Base-by-base conservation (phyloP, 2,797 vertebrate species). In the Vireo griseus region DNA sequence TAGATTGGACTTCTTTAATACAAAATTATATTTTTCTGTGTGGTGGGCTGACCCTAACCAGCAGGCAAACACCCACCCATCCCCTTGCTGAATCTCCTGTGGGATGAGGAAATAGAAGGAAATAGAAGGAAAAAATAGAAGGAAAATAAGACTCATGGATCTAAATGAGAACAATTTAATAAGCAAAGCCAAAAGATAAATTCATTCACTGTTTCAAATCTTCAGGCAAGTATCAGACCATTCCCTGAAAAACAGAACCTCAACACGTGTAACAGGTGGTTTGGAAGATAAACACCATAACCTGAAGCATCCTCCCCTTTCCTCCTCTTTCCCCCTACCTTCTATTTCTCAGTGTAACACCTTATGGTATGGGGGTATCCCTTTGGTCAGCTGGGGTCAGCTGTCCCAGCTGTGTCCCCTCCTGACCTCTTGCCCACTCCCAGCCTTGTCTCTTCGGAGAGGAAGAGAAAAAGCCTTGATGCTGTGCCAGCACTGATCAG, bases 401-500 rank as follows among this genome's bases (percentile, higher is more conserved):
- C 22, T 67, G 12, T 40, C 33, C 52, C 12, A 4, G 2, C 21
- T 50, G 5, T 44, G 29, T n/a, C 29, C 35, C n/a, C 24, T 80
- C 26, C 48, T 51, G 45, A 74, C n/a, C 13, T 66, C 33, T 74
- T n/a, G 5, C 22, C 26, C 31, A 47, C 13, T 45, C 13, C 15
- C 16, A 89, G 17, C 29, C 31, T 59, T 6, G 6, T 59, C 12
- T 80, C 42, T 67, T 74, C 2, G 1, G 31, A 57, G 47, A 20
- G n/a, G 17, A 78, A 73, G 8, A 79, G 50, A 72, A 91, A 88
- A 86, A 77, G 9, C 8, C 25, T 74, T 80, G 77, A 59, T 4
- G 5, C n/a, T 82, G 29, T 87, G 92, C 90, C 92, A 93, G 62
- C 42, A 59, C 75, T 57, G 28, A 94, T 90, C 82, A 96, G 54